A percentile compares a stretch with the other conserved stretches of the same genome.
Evolutionary conservation across 2,797 vertebrate genomes (phyloP).

Genomic region (Pipistrellus pipistrellus): DNA sequence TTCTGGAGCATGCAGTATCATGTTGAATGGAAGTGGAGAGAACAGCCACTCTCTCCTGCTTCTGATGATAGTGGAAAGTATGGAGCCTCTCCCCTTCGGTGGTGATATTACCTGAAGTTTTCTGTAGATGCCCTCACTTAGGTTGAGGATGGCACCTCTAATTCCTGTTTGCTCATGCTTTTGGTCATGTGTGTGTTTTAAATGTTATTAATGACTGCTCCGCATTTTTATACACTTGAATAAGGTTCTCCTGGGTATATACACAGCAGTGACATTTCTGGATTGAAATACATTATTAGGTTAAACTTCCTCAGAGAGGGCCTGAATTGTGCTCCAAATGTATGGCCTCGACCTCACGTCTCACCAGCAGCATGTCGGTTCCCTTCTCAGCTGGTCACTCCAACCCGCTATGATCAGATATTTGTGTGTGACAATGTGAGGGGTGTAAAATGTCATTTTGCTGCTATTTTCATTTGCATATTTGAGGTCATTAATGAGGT

Average conservation of each 20-base stretch:
- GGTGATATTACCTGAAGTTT: not conserved
- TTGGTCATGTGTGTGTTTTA: not conserved
- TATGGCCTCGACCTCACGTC: too few relatives aligned
- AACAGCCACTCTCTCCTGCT: not conserved
- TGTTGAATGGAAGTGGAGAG: not conserved
- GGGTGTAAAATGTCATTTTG: not conserved
- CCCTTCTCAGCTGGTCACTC: not conserved
- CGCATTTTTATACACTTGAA: not conserved
- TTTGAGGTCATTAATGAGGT: not conserved
- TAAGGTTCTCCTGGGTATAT: not conserved
- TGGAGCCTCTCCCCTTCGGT: too few relatives aligned
- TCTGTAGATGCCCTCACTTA: too few relatives aligned
- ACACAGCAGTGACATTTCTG: not conserved
- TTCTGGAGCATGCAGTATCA: not conserved
- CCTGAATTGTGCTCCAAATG: not conserved
- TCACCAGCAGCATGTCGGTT: accelerated
- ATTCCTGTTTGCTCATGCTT: not conserved
- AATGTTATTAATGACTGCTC: not conserved
- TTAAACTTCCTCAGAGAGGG: not conserved
- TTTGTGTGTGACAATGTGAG: not conserved
- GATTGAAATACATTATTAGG: not conserved
- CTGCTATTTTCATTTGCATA: not conserved
- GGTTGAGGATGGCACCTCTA: not conserved
- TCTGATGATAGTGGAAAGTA: not conserved
- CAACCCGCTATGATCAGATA: not conserved